Evolutionary conservation across 2,888 invertebrate species (phyloP), one percentile per base, ranked within the genome.

Genomic region (Empis livida): DNA sequence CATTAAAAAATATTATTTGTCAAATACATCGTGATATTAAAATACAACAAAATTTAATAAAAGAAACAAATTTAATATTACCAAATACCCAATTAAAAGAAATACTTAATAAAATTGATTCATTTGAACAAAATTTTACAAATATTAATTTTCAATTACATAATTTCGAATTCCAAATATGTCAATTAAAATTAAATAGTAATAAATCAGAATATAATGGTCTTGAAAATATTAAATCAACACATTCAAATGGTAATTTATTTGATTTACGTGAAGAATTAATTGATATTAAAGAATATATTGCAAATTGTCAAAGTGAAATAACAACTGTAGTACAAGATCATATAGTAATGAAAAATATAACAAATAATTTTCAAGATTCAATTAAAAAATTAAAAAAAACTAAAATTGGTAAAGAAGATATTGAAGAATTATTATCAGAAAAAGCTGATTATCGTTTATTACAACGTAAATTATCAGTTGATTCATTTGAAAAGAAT

Each of bases 391-490:
- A 27, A 27, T 6, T 27, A 9, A 4, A 27, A 27, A 73, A 72
- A 0, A 71, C 78, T 1, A 86, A 85, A 64, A 74, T 84, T 5
- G 82, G 84, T 55, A 78, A 79, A 51, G 80, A 79, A 54, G 82
- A 83, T 54, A 72, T 85, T 55, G 78, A 79, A 48, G 81, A 82
- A 50, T 77, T 82, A 2, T 70, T 86, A 55, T 82, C 84, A 1
- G 81, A 83, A 47, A 86, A 86, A 64, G 85, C 84, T 1, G 84
- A 86, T 60, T 71, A 79, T 44, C 75, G 76, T 2, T 72, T 76
- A 60, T 67, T 86, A 48, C 79, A 83, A 46, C 73, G 79, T 38
- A 86, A 86, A 60, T 84, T 85, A 9, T 84, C 84, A 0, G 74
- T 79, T 51, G 82, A 82, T 50, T 78, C 82, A 59, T 80, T 86